These are phyloP conservation scores for Aeoliscus strigatus DNA, from an alignment of 2,797 vertebrate species.

Conservation along the genomic window DNA sequence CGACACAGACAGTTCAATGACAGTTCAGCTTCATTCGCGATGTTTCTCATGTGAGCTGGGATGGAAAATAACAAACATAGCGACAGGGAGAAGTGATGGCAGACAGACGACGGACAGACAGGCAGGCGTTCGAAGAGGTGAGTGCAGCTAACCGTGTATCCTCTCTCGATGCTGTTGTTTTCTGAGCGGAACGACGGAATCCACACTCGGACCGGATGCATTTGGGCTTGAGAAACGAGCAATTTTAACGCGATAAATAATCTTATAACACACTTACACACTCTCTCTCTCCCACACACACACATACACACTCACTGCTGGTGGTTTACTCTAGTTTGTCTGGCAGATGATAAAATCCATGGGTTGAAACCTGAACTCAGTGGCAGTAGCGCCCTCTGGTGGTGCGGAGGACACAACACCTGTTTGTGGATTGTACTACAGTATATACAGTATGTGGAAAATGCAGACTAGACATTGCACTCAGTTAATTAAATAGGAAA, in stretches of 20 bases:
- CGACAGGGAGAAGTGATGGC: no score
- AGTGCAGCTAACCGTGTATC: conserved; percentile 86
- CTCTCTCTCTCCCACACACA: neutral
- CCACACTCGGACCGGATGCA: conserved; percentile 80
- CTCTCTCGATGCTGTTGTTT: conserved; percentile 86
- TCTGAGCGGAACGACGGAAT: conserved; percentile 94
- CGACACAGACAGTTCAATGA: no score
- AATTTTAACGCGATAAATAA: neutral
- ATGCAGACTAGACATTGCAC: no score
- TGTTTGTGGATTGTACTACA: no score
- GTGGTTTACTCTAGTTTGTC: conserved; percentile 29
- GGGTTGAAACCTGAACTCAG: conserved; percentile 2
- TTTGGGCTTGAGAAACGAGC: conserved; percentile 20
- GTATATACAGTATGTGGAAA: no score
- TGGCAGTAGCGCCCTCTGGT: conserved; percentile 39
- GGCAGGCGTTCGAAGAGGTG: conserved; percentile 13
- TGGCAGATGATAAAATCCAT: conserved; percentile 38
- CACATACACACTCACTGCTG: conserved; percentile 23
- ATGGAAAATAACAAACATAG: no score
- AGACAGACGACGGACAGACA: neutral
- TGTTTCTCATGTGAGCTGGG: no score
- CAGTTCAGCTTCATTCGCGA: no score
- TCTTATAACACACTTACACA: neutral
- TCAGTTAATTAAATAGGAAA: no score
- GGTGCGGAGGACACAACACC: conserved; percentile 37